Conservation (phyloP, 1,140 invertebrate species). For the Pseudomyrmex pallidus region DNA sequence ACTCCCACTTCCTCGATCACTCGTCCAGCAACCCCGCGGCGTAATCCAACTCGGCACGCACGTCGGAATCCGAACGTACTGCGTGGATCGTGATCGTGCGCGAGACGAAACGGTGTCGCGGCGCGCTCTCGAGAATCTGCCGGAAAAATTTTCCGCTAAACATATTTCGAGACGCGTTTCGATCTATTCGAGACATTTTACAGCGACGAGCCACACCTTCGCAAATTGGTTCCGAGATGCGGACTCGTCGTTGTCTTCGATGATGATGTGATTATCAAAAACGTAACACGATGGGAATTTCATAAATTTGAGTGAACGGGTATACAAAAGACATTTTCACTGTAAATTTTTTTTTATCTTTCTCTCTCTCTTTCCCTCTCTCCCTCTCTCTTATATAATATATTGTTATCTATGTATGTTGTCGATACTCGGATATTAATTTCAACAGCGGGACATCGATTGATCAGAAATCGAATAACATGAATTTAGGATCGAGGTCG, state of each 20-base stretch:
- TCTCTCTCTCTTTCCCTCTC: no score
- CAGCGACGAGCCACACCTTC: conserved; percentile 36
- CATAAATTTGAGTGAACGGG: no score
- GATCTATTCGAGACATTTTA: neutral
- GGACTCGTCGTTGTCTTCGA: no score
- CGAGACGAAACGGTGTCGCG: neutral
- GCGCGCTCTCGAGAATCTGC: neutral
- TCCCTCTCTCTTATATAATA: no score
- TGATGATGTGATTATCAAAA: no score
- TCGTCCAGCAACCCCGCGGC: conserved; percentile 48
- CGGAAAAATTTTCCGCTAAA: conserved; percentile 2
- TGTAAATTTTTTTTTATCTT: no score
- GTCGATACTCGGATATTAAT: neutral
- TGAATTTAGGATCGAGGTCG: no score
- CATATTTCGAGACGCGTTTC: no score
- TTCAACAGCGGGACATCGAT: neutral
- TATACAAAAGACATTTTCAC: no score
- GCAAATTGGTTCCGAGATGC: no score
- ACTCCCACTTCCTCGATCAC: conserved; percentile 60
- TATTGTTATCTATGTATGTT: neutral
- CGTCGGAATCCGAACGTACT: conserved; percentile 49
- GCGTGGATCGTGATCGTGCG: conserved; percentile 14
- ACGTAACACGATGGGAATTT: no score
- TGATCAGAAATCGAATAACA: neutral
- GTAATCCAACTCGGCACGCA: conserved; percentile 56